phyloP scores from a whole-genome alignment of 2,113 vertebrate species.

The Alouatta palliata region DNA sequence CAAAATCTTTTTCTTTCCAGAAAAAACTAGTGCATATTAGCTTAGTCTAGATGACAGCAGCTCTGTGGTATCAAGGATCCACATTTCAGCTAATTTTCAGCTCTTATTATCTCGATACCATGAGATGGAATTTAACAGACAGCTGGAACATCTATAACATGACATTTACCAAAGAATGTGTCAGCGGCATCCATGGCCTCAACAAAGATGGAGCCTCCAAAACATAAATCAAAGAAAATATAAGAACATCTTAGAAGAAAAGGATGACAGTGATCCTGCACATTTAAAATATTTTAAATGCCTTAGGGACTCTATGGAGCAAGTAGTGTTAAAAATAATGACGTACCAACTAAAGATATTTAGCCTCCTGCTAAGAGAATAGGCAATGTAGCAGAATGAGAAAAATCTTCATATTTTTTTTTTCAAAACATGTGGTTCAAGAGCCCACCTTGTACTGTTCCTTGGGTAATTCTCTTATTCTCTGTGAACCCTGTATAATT shows the following conservation, averaged over 20 bases:
- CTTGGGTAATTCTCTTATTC: background rate
- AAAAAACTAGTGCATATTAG: background rate
- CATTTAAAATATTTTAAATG: background rate
- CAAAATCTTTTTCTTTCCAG: background rate
- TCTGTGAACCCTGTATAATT: rapidly evolving
- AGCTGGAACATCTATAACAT: background rate
- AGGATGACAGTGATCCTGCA: background rate
- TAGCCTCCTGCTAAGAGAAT: background rate
- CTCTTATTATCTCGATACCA: background rate
- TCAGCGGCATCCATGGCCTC: background rate
- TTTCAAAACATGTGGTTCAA: background rate
- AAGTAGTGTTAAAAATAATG: background rate
- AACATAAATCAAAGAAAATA: conserved; percentile 54
- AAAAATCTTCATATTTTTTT: background rate
- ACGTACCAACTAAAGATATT: background rate
- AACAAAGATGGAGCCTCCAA: conserved; percentile 6
- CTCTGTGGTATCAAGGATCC: background rate
- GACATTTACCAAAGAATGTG: conserved; percentile 44
- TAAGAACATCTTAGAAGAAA: background rate
- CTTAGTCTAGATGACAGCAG: background rate
- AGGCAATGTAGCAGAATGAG: background rate
- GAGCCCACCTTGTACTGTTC: background rate
- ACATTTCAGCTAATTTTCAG: background rate
- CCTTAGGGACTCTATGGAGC: background rate
- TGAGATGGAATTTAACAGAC: background rate